Evolutionary conservation across 2,113 vertebrate species (phyloP).

Genomic region (Albula glossodonta): DNA sequence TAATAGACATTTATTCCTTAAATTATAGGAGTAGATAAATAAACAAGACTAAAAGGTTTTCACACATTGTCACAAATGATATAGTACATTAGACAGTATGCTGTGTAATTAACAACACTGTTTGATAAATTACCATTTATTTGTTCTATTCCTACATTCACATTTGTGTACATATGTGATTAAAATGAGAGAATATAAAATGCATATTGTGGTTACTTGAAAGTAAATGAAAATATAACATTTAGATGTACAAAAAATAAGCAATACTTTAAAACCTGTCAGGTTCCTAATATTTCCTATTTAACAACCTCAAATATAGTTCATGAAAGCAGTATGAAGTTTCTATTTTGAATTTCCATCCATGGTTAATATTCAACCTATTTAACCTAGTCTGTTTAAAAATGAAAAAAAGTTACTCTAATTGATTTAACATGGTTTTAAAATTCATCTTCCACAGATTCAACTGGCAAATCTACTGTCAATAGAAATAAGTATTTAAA

Average conservation of each 20-base stretch:
- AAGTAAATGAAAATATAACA: neutral
- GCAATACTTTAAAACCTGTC: neutral
- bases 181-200: constrained; percentile 9
- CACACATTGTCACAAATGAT: constrained; percentile 1
- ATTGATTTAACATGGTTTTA: neutral
- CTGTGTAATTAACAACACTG: neutral
- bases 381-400: neutral
- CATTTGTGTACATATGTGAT: constrained; percentile 8
- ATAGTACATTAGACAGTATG: neutral
- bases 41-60: neutral
- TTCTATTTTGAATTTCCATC: neutral
- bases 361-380: neutral
- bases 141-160: neutral
- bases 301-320: neutral
- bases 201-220: neutral
- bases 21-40: neutral
- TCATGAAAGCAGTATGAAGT: neutral
- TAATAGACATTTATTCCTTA: neutral
- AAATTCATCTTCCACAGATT: neutral
- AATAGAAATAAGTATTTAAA: neutral
- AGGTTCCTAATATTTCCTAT: neutral
- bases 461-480: neutral
- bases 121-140: neutral
- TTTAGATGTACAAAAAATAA: neutral
- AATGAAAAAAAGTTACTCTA: neutral